Evolutionary conservation across 2,113 vertebrate species (phyloP).

Genomic region (Agapornis roseicollis): DNA sequence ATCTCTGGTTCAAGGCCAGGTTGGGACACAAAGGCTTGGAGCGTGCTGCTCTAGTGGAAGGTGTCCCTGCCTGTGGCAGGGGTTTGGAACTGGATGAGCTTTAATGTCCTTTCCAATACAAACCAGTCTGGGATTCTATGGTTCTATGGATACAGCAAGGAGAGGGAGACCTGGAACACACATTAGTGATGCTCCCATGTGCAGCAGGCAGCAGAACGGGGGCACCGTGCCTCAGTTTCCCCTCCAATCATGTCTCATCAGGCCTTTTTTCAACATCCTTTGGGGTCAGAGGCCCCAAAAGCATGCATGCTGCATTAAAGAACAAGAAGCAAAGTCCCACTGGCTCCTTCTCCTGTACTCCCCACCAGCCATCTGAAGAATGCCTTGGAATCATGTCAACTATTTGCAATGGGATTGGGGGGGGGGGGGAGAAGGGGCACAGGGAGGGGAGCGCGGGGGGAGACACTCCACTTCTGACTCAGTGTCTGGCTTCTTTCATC

Average conservation of each 20-base stretch:
- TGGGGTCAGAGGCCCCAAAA: background rate
- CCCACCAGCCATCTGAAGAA: slow-evolving; percentile 48
- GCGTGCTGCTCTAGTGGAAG: background rate
- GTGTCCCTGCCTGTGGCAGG: background rate
- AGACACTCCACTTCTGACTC: background rate
- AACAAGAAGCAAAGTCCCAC: background rate
- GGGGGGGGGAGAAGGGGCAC: background rate
- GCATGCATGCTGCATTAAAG: background rate
- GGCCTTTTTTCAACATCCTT: background rate
- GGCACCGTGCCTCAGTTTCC: background rate
- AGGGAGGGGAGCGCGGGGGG: background rate
- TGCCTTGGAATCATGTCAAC: slow-evolving; percentile 36
- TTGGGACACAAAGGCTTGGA: background rate
- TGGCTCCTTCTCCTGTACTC: background rate
- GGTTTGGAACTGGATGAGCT: background rate
- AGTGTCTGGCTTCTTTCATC: slow-evolving; percentile 44
- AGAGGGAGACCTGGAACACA: background rate
- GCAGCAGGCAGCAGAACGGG: rapidly evolving
- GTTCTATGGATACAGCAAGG: background rate
- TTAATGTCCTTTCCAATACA: background rate
- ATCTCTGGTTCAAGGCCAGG: background rate
- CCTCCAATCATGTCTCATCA: background rate
- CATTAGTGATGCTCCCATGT: background rate
- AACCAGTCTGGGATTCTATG: background rate
- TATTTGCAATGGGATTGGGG: background rate